Evolutionary conservation across 2,888 invertebrate species (phyloP), one percentile per base, ranked within the genome.

Genomic region (Alsophila aescularia): DNA sequence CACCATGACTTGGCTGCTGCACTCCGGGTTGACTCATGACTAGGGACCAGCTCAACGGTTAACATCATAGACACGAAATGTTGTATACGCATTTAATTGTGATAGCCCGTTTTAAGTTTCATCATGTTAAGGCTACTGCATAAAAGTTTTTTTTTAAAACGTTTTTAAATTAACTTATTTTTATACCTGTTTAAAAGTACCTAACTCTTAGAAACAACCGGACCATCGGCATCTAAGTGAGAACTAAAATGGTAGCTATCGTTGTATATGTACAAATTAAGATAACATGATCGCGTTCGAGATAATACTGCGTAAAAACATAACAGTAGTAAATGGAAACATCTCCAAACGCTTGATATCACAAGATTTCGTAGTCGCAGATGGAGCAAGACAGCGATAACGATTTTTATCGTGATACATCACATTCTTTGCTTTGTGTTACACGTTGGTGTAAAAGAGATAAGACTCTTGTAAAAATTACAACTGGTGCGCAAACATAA

Each of bases 321-420:
- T 21, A 9, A 12, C 27, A n/a, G 32, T 13, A 49, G 40, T 64
- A 55, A 72, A 72, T 67, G 51, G 64, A 70, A 62, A 63, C 61
- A 62, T 63, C 58, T 70, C 51, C n/a, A n/a, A 64, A 58, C 52
- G 60, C 58, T 41, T 31, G 57, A 52, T 60, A 67, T 59, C 58
- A 61, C 44, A 57, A 66, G 49, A 52, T 57, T 57, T 53, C 34
- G 52, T 45, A 58, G 42, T 60, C 51, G 21, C 18, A 35, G 47
- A 48, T 57, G 57, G 37, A 52, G 66, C 65, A 63, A 69, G 62
- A 64, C 57, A 58, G 60, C 48, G 75, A 77, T 77, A 75, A 76
- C 62, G 52, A 48, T 44, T 64, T 48, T 70, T 78, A 79, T 77
- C 74, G 53, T 67, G 66, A 70, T 66, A 67, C 66, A 69, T 72